Evolutionary conservation across 2,113 vertebrate species (phyloP).

Genomic region (Trematocara marginatum): DNA sequence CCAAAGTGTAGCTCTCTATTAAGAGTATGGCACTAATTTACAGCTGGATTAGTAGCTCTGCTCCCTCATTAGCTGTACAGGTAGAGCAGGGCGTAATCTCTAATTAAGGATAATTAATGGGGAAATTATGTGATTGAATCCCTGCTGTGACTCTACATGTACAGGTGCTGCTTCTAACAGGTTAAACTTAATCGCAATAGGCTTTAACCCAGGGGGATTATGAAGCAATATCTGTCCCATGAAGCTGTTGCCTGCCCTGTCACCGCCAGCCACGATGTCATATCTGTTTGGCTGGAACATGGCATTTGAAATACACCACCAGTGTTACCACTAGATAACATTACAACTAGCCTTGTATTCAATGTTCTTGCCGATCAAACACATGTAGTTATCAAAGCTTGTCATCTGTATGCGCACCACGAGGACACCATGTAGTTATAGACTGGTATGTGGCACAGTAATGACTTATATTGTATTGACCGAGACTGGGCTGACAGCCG

Average conservation of each 20-base stretch:
- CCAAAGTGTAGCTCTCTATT: neutral
- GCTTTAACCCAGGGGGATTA: neutral
- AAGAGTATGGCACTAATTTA: neutral
- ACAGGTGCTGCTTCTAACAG: neutral
- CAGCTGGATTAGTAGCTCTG: neutral
- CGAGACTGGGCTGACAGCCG: conserved; percentile 45
- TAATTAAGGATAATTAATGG: neutral
- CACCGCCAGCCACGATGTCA: neutral
- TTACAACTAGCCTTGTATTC: conserved; percentile 5
- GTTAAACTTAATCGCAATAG: neutral
- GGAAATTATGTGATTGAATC: neutral
- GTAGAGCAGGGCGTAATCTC: neutral
- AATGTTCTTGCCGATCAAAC: conserved; percentile 39
- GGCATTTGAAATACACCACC: conserved; percentile 13
- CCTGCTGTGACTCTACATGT: neutral
- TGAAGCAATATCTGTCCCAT: neutral
- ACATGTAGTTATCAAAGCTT: conserved; percentile 43
- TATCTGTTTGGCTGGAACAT: conserved; percentile 1
- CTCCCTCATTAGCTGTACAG: neutral
- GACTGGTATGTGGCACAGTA: neutral
- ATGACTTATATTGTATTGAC: conserved; percentile 51
- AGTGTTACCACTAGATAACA: conserved; percentile 18
- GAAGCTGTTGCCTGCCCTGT: neutral
- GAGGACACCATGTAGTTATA: conserved; percentile 26
- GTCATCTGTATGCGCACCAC: conserved; percentile 34